These are phyloP conservation scores for Holothuria glaberrima DNA, from an alignment of 35 echinoderm and acorn worm genomes.

Conservation along the genomic window DNA sequence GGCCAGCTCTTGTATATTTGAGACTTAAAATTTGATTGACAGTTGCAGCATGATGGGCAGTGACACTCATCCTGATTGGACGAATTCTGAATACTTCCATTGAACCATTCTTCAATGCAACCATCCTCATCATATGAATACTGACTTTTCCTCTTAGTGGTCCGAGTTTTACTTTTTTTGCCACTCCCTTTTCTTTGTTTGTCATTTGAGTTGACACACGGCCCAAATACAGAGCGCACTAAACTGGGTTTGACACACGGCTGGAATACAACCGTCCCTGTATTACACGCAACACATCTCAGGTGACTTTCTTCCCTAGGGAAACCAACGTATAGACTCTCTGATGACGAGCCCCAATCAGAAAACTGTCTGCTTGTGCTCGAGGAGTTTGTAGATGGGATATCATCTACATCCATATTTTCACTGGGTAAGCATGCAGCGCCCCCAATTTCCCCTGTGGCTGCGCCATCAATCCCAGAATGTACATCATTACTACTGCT, in stretches of 20 bases:
- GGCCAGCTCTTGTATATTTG: constrained; percentile 88
- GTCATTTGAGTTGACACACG: constrained; percentile 24
- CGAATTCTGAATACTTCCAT: constrained; percentile 32
- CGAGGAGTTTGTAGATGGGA: constrained; percentile 86
- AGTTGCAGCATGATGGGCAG: constrained; percentile 94
- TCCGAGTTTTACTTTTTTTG: constrained; percentile 33
- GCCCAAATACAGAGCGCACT: constrained; percentile 82
- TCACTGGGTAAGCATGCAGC: constrained; percentile 73
- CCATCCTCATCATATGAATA: constrained; percentile 48
- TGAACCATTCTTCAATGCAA: constrained; percentile 14
- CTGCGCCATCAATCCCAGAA: not conserved
- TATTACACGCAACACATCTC: constrained; percentile 43
- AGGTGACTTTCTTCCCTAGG: constrained; percentile 12
- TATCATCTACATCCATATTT: constrained; percentile 82
- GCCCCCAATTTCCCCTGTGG: constrained; percentile 33
- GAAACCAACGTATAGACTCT: constrained; percentile 56
- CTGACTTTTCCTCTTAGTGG: constrained; percentile 45
- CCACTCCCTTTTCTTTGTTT: constrained; percentile 40
- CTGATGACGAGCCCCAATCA: constrained; percentile 93
- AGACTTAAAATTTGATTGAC: constrained; percentile 67
- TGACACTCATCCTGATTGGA: constrained; percentile 69
- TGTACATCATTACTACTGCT: constrained; percentile 34
- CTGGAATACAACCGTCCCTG: constrained; percentile 86
- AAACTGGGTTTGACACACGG: constrained; percentile 92
- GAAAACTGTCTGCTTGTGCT: constrained; percentile 73